Evolutionary conservation across 2,888 invertebrate genomes (phyloP).

Genomic region (Coremacera marginata): DNA sequence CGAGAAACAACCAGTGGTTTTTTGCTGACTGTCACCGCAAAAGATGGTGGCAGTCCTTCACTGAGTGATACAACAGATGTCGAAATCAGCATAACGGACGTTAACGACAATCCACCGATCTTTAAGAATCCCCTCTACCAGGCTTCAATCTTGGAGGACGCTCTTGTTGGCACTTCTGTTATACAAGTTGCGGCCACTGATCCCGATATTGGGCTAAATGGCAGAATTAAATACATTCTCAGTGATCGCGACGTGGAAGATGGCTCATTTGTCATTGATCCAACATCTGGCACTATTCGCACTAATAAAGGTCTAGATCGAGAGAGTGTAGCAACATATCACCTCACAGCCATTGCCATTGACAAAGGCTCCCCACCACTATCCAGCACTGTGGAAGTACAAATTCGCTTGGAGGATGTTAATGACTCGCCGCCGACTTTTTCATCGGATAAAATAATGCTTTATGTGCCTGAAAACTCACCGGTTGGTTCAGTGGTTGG

Average conservation of each 20-base stretch:
- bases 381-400: conserved; percentile 79
- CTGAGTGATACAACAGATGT: conserved; percentile 95
- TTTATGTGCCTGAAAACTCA: conserved; percentile 95
- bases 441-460: conserved; percentile 86
- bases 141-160: conserved; percentile 88
- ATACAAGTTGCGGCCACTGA: conserved; percentile 85
- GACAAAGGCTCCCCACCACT: conserved; percentile 88
- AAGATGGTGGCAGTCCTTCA: conserved; percentile 92
- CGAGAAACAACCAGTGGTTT: conserved; percentile 86
- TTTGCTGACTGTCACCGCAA: conserved; percentile 90
- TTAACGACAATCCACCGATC: conserved; percentile 93
- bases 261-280: conserved; percentile 92
- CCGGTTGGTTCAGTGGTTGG: conserved; percentile 95
- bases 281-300: conserved; percentile 90
- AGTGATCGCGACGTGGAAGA: conserved; percentile 82
- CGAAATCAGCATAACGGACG: conserved; percentile 94
- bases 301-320: conserved; percentile 92
- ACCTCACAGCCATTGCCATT: conserved; percentile 86
- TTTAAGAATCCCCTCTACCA: conserved; percentile 87
- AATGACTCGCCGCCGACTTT: conserved; percentile 93
- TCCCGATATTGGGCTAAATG: conserved; percentile 88
- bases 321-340: conserved; percentile 88
- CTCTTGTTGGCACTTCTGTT: conserved; percentile 83
- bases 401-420: conserved; percentile 87
- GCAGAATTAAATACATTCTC: conserved; percentile 84